Conservation (phyloP, 2,888 invertebrate genomes). For the Keiferia lycopersicella region DNA sequence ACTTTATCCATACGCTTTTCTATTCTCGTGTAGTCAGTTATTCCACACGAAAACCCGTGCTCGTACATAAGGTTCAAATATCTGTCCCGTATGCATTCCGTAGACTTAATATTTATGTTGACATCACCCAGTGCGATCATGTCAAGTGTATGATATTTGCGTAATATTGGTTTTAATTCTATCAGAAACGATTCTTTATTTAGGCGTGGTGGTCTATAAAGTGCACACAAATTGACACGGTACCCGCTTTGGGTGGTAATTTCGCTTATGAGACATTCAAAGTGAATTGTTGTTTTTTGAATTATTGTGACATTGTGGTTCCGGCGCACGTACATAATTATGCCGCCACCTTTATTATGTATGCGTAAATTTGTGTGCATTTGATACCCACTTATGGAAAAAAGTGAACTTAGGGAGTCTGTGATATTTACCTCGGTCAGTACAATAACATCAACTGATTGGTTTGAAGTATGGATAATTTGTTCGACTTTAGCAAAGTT, state of each 20-base stretch:
- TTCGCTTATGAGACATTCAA: neutral
- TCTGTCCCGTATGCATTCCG: neutral
- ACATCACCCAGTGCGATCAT: conserved; percentile 1
- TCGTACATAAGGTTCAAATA: neutral
- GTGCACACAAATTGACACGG: neutral
- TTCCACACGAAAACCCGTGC: conserved; percentile 27
- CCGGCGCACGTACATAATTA: neutral
- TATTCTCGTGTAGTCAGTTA: conserved; percentile 29
- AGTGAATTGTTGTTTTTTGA: neutral
- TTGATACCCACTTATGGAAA: neutral
- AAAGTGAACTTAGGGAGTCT: neutral
- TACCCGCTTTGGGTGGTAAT: neutral
- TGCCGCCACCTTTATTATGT: neutral
- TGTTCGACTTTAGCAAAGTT: neutral
- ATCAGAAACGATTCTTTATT: neutral
- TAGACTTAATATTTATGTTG: neutral
- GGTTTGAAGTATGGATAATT: neutral
- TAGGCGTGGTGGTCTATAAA: neutral
- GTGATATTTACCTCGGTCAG: neutral
- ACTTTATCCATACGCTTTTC: conserved; percentile 26
- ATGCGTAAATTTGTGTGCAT: neutral
- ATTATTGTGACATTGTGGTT: neutral
- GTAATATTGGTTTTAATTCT: neutral
- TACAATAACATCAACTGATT: neutral
- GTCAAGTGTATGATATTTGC: neutral